Evolutionary conservation across 2,888 invertebrate genomes (phyloP).

Genomic region (Apodemia mormo): DNA sequence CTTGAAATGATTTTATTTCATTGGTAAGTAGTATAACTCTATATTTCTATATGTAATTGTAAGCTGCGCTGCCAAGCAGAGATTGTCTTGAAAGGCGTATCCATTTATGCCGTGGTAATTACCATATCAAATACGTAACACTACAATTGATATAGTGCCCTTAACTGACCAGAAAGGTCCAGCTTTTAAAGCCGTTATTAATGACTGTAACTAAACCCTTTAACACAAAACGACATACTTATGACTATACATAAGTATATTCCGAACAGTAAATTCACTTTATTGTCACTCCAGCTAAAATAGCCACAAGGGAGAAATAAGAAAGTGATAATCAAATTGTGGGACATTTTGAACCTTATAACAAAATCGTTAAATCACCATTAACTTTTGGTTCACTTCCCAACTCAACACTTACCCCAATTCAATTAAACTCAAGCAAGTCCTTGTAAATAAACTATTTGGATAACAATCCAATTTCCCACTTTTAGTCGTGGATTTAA

Average conservation of each 20-base stretch:
- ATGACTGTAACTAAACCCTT: not conserved
- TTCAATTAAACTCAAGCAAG: constrained; percentile 79
- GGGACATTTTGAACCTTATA: constrained; percentile 27
- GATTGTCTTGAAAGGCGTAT: no score
- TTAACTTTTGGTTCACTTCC: constrained; percentile 51
- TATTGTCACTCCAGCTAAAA: constrained; percentile 26
- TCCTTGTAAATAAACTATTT: constrained; percentile 75
- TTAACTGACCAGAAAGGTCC: not conserved
- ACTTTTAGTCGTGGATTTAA: not conserved
- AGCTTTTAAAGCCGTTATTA: not conserved
- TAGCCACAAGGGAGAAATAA: constrained; percentile 37
- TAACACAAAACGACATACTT: not conserved
- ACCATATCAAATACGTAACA: no score
- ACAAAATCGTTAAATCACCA: constrained; percentile 60
- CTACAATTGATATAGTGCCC: not conserved
- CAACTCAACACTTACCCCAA: constrained; percentile 49
- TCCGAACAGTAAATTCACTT: not conserved
- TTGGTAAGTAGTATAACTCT: no score
- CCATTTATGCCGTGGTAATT: no score
- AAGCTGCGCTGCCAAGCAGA: no score
- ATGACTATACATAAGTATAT: not conserved
- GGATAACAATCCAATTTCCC: constrained; percentile 52
- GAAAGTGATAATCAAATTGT: constrained; percentile 40
- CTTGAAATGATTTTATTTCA: no score
- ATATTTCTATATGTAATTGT: no score